phyloP scores from a whole-genome alignment of 2,888 invertebrate species.

The Eupithecia tripunctaria region DNA sequence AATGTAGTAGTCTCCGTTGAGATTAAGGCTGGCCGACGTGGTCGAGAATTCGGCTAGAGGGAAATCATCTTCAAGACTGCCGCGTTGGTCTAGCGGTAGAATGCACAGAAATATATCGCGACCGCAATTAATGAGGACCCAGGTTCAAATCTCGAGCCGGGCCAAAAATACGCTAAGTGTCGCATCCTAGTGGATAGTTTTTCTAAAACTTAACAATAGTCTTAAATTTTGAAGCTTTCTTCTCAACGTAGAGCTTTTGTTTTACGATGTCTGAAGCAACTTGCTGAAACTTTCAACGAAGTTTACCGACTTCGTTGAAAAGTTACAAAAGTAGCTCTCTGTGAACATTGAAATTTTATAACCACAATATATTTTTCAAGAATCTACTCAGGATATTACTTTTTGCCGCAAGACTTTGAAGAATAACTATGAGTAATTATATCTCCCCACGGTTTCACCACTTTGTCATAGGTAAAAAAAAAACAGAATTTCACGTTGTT shows the following conservation, averaged over 20 bases:
- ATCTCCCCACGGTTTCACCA: neutral
- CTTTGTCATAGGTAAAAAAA: neutral
- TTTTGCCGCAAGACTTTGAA: neutral
- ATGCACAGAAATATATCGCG: too few relatives aligned
- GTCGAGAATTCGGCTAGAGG: too few relatives aligned
- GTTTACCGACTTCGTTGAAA: neutral
- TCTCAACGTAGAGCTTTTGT: neutral
- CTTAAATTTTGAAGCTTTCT: neutral
- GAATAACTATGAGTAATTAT: neutral
- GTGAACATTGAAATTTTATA: constrained; percentile 3
- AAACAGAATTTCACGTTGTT: neutral
- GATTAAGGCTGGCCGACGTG: too few relatives aligned
- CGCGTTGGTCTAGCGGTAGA: neutral
- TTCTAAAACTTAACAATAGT: neutral
- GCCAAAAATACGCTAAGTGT: neutral
- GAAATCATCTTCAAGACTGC: neutral
- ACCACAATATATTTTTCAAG: neutral
- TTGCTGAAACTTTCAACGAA: neutral
- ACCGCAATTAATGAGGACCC: neutral
- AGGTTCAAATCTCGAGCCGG: neutral
- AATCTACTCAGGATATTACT: neutral
- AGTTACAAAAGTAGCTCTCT: neutral
- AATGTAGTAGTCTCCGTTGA: too few relatives aligned
- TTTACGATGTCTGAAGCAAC: neutral
- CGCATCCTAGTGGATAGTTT: neutral